Percentiles rank a stretch among this genome's conserved stretches.
Evolutionary conservation across 2,888 invertebrate genomes (phyloP).

Genomic region (Netelia melanura): DNA sequence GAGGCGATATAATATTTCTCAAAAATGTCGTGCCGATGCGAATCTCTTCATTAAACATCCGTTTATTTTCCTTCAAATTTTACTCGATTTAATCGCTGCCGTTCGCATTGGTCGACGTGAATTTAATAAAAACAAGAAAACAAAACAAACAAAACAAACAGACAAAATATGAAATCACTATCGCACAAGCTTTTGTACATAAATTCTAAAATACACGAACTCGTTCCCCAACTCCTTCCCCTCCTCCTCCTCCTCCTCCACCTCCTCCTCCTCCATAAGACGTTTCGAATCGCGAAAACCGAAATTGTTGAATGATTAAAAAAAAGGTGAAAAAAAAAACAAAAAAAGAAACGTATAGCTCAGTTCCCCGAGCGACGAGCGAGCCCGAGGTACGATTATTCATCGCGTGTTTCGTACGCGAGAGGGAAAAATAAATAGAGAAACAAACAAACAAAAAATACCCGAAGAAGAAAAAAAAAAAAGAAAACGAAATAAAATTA

Average conservation of each 20-base stretch:
- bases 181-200: constrained; percentile 65
- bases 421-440: background rate
- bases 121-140: too few relatives aligned
- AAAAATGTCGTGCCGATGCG: constrained; percentile 13
- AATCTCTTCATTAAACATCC: background rate
- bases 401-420: too few relatives aligned
- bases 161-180: constrained; percentile 37
- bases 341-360: background rate
- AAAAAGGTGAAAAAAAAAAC: background rate
- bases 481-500: constrained; percentile 17
- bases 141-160: constrained; percentile 4
- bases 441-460: too few relatives aligned
- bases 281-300: constrained; percentile 14
- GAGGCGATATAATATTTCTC: constrained; percentile 15
- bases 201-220: constrained; percentile 45
- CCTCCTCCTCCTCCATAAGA: background rate
- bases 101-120: constrained; percentile 32
- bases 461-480: constrained; percentile 10
- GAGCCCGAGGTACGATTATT: too few relatives aligned
- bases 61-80: background rate
- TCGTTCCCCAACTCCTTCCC: background rate
- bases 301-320: background rate
- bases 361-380: too few relatives aligned
- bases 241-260: too few relatives aligned
- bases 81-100: background rate